Conservation (phyloP, 2,113 vertebrate species). For the Xyliphius kryptos region DNA sequence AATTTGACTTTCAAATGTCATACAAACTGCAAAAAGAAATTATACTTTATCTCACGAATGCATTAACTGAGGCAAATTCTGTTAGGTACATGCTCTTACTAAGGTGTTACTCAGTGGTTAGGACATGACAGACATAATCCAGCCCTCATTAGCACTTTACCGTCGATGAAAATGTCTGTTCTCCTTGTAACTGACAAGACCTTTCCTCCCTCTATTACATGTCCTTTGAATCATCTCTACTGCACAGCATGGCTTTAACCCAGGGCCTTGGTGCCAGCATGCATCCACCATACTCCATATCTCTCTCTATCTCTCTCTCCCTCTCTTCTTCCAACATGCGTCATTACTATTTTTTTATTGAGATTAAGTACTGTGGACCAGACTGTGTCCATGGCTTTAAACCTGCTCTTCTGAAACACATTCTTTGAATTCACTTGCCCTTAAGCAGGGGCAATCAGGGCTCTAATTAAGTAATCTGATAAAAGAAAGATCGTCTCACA, state of each 20-base stretch:
- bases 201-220: constrained; percentile 54
- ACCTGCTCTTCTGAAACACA: constrained; percentile 63
- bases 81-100: too few relatives aligned
- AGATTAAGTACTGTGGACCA: constrained; percentile 64
- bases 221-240: constrained; percentile 53
- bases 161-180: constrained; percentile 49
- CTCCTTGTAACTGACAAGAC: constrained; percentile 38
- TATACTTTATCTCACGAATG: too few relatives aligned
- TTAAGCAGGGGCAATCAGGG: constrained; percentile 60
- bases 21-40: too few relatives aligned
- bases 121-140: constrained; percentile 33
- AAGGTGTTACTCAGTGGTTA: too few relatives aligned
- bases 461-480: constrained; percentile 66
- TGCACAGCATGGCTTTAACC: constrained; percentile 42
- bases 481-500: too few relatives aligned
- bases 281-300: constrained; percentile 38
- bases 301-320: constrained; percentile 1
- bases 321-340: constrained; percentile 56
- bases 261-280: constrained; percentile 43
- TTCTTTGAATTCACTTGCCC: constrained; percentile 65
- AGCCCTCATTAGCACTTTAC: constrained; percentile 57
- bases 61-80: too few relatives aligned
- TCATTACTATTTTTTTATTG: constrained; percentile 68
- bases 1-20: too few relatives aligned
- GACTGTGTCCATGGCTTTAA: constrained; percentile 65